Base-by-base conservation (phyloP, 2,113 vertebrate genomes). In the Scomber scombrus region DNA sequence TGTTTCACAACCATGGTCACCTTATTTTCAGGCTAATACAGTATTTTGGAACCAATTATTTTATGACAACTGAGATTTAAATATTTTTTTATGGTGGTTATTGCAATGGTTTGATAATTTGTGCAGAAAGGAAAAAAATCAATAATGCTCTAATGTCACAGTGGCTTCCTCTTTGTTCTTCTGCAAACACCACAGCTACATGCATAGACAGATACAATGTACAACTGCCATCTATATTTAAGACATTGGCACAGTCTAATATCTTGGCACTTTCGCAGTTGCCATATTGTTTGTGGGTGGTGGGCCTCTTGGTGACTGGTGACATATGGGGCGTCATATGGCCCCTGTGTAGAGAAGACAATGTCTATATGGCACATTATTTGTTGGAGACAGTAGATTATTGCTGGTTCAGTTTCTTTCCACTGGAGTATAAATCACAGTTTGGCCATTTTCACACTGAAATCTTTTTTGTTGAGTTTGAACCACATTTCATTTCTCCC, bases 271-370 rank as follows among this genome's bases (percentile, higher is more conserved):
- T 60, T 64, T 21, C 14, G 18, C n/a, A 29, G 26, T 73, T 12
- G 2, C 23, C 40, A 50, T 73, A 13, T 78, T 67, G 14, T 34
- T 31, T 67, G 21, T 40, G 56, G 40, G 49, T 61, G 50, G 49
- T 62, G 55, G 9, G 14, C 57, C 49, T 21, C 9, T 29, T 67
- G 47, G 54, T 66, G 34, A 54, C 19, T 11, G 18, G 4, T 62
- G 57, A 54, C 47, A 56, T 49, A 57, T 63, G 65, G 16, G 21
- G n/a, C 29, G 21, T 49, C 54, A 52, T 74, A 66, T 66, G 14
- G 34, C 11, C 9, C 15, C 45, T 45, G 19, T 62, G 31, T 19
- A 11, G 71, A 40, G 34, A 40, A 40, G 8, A 40, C 34, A 7
- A 10, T 26, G 12, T 61, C 56, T 72, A 10, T 50, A n/a, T 52